Conservation (phyloP, 2,113 vertebrate genomes). For the Tragulus kanchil region DNA sequence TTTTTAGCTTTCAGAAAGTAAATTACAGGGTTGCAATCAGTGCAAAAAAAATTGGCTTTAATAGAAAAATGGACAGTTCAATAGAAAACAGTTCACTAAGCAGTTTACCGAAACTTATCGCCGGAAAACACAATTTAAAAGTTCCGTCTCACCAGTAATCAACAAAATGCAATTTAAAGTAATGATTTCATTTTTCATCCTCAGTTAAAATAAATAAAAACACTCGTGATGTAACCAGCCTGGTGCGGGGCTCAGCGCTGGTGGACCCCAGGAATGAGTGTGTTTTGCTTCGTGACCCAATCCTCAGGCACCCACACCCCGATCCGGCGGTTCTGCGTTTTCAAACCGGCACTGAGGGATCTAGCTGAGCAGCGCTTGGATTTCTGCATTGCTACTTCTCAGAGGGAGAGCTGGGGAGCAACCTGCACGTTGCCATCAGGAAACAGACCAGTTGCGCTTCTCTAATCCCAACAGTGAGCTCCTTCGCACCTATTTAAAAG, state of each 20-base stretch:
- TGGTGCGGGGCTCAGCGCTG: neutral
- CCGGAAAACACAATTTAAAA: conserved; percentile 62
- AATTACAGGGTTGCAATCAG: neutral
- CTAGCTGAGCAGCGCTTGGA: neutral
- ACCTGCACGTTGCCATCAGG: neutral
- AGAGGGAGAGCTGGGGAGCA: neutral
- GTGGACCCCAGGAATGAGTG: neutral
- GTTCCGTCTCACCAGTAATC: neutral
- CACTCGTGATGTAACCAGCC: neutral
- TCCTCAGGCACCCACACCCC: fast-evolving
- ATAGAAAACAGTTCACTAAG: neutral
- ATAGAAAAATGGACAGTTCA: conserved; percentile 46
- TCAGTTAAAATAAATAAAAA: conserved; percentile 16
- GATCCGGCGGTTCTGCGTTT: neutral
- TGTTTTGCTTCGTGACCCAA: neutral
- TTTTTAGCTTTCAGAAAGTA: neutral
- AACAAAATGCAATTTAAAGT: conserved; percentile 60
- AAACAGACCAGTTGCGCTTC: neutral
- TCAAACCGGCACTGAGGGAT: neutral
- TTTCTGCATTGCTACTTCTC: neutral
- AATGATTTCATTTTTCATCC: conserved; percentile 51
- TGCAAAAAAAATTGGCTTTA: neutral
- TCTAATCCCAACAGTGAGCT: neutral
- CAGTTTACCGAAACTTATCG: conserved; percentile 28
- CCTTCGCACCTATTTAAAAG: neutral